Evolutionary conservation across 2,797 vertebrate genomes (phyloP), one percentile per base, ranked within the genome.

Genomic region (Gymnoscopelus microlampas): DNA sequence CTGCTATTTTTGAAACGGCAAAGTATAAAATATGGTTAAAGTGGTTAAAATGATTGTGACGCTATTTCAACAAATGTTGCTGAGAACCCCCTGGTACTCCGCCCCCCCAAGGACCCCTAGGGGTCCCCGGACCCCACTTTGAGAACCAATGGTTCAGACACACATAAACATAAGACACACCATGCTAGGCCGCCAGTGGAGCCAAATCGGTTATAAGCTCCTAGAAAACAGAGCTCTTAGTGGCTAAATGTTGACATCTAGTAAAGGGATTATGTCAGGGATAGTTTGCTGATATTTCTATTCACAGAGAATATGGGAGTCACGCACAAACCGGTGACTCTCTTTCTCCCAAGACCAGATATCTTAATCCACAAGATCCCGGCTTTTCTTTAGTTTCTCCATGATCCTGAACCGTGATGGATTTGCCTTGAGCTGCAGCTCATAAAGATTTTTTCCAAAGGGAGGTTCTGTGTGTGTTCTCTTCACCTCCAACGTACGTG

Each of bases 341-440:
- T 54, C 11, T 68, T 74, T 57, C 49, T 68, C 59, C 65, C 53
- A 60, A 10, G 9, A 55, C 15, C 24, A 63, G 58, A 14, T 26
- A 60, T 74, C n/a, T 14, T 51, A 60, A 68, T 63, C 53, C 24
- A 65, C 53, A 47, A 59, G 63, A 62, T 60, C 62, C 15, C 13
- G 26, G 44, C 11, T 23, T 39, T 48, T n/a, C 14, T 9, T 19
- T 58, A 29, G 26, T 10, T 19, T 15, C 44, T 58, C 11, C 39
- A 26, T 39, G 55, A 66, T 49, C 15, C 51, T 7, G 24, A 14
- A 54, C 39, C 8, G 68, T 29, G 53, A 47, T 57, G 60, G 64
- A 67, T 66, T 66, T 61, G 55, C 15, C 60, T 68, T 81, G 64
- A 77, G 56, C 71, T 74, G 51, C 68, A 53, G 39, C 39, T 44